Base-by-base conservation (phyloP, 2,113 vertebrate genomes). In the Percina caprodes region DNA sequence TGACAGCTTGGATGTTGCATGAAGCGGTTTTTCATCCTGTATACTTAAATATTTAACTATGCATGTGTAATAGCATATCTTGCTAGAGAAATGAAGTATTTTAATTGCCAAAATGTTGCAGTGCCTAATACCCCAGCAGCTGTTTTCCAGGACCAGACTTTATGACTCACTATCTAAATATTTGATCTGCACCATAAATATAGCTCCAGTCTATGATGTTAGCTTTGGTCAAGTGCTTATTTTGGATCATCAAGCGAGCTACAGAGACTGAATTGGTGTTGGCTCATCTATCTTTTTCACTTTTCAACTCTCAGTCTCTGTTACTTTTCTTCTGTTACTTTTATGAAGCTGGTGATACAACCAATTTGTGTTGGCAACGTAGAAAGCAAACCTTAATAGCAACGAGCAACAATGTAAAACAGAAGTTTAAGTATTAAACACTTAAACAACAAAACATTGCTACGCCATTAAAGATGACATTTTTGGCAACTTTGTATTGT, bases 141-240 rank as follows among this genome's bases (percentile, higher is more conserved):
- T 91, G 87, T 89, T 93, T 92, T 93, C 90, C 91, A 92, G 78
- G 49, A 88, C 85, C 67, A 85, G 88, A 80, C 86, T 88, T 90
- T 88, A 88, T 92, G 90, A 92, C 77, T 91, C 91, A 92, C 85
- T 89, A 46, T 89, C 84, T 91, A 89, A 93, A 92, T 92, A 93
- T 93, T 92, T 87, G 90, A 91, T 91, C 87, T 89, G 84, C 89
- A 84, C 86, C 88, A 88, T 91, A 92, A 91, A 92, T 91, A 91
- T 69, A 85, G 54, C 81, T 86, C 61, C 58, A 66, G 75, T 87
- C 79, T 77, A 45, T 91, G 89, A 88, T 91, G 90, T 92, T 92
- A 91, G 88, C 85, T 88, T 89, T 89, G 87, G 91, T 93, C 89
- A 92, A 90, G 91, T 91, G 91, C 86, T 92, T 93, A 82, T 90